These are phyloP conservation scores for Drosophila biarmipes DNA, from an alignment of 1,140 invertebrate genomes.

Conservation along the genomic window DNA sequence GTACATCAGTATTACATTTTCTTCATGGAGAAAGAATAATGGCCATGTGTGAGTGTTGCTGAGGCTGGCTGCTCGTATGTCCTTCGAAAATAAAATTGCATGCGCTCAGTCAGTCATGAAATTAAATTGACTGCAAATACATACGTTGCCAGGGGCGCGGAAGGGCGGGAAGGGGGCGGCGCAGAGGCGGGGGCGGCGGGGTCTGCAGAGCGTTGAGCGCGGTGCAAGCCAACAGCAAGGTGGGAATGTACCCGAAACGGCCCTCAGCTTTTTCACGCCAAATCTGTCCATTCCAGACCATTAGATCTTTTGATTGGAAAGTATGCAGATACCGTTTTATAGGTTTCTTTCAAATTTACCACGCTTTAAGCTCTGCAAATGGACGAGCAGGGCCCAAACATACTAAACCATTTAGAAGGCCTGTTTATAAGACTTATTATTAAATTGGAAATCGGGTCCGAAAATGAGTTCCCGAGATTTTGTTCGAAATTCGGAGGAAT, in stretches of 20 bases:
- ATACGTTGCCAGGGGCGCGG: constrained; percentile 36
- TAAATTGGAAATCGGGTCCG: too few relatives aligned
- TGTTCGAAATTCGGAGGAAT: too few relatives aligned
- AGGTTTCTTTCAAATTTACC: neutral
- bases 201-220: constrained; percentile 34
- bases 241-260: constrained; percentile 16
- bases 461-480: too few relatives aligned
- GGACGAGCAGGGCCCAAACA: too few relatives aligned
- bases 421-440: too few relatives aligned
- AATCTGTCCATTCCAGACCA: constrained; percentile 13
- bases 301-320: constrained; percentile 31
- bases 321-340: neutral
- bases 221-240: constrained; percentile 38
- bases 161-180: constrained; percentile 7
- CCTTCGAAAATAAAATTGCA: constrained; percentile 81
- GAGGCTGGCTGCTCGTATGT: constrained; percentile 50
- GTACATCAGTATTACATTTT: constrained; percentile 1
- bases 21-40: constrained; percentile 19
- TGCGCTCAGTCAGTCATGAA: constrained; percentile 84
- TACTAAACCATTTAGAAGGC: too few relatives aligned
- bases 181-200: constrained; percentile 5
- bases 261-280: constrained; percentile 25
- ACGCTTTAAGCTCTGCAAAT: neutral
- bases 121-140: constrained; percentile 84
- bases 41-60: constrained; percentile 34